Evolutionary conservation across 2,888 invertebrate genomes (phyloP).

Genomic region (Spodoptera exigua): DNA sequence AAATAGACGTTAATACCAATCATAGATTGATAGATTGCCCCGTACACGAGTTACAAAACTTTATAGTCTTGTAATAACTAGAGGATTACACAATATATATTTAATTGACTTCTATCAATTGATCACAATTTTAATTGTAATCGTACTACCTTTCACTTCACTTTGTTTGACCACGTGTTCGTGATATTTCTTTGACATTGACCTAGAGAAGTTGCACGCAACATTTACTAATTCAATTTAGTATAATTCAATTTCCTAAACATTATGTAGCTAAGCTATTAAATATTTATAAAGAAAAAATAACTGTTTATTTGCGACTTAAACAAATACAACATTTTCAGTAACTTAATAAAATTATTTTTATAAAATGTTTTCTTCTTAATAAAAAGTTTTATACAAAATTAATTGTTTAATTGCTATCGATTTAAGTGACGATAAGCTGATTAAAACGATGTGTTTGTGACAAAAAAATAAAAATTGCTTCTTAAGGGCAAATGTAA

Average conservation of each 20-base stretch:
- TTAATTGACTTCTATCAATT: constrained; percentile 83
- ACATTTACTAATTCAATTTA: background rate
- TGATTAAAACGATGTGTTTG: constrained; percentile 23
- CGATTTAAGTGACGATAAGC: constrained; percentile 15
- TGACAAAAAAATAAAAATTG: constrained; percentile 19
- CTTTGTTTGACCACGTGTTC: constrained; percentile 69
- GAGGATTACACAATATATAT: constrained; percentile 81
- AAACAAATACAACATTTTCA: too few species aligned
- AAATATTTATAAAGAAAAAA: too few species aligned
- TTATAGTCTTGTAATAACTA: constrained; percentile 76
- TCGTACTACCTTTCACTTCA: constrained; percentile 81
- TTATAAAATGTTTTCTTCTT: too few species aligned
- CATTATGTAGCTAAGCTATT: too few species aligned
- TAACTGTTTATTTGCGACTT: too few species aligned
- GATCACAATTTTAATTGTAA: constrained; percentile 82
- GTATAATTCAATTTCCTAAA: background rate
- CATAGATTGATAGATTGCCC: constrained; percentile 77
- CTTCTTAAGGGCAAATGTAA: constrained; percentile 23
- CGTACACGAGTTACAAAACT: constrained; percentile 77
- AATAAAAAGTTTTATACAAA: constrained; percentile 2
- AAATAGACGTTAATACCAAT: constrained; percentile 75
- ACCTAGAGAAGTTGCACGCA: background rate
- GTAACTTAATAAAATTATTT: too few species aligned
- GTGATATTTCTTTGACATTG: constrained; percentile 29
- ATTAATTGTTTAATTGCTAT: constrained; percentile 19